A percentile compares a stretch with the other conserved stretches of the same genome.
These are phyloP conservation scores for Dynastes tityus DNA, from an alignment of 2,888 invertebrate genomes.

Conservation along the genomic window DNA sequence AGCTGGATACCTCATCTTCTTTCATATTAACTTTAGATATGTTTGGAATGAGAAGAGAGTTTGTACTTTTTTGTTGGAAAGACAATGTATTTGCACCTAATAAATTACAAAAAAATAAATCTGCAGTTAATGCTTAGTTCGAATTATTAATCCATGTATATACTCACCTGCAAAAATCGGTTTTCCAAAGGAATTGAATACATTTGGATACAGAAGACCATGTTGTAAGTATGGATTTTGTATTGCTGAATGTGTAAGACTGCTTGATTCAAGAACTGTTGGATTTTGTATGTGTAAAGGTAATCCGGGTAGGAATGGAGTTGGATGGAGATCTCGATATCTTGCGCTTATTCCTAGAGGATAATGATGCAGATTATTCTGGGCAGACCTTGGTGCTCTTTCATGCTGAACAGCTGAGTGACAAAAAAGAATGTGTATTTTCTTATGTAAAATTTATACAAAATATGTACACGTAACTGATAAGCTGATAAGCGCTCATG, in stretches of 20 bases:
- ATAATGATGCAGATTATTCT: constrained; percentile 64
- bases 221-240: constrained; percentile 64
- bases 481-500: no score
- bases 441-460: no score
- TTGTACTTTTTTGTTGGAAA: constrained; percentile 41
- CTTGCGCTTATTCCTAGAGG: constrained; percentile 62
- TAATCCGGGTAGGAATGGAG: constrained; percentile 61
- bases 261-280: constrained; percentile 46
- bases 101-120: background rate
- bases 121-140: background rate
- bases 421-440: background rate
- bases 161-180: constrained; percentile 56
- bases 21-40: constrained; percentile 66
- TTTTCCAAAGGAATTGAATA: constrained; percentile 68
- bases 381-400: constrained; percentile 81
- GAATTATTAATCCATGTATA: background rate
- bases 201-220: constrained; percentile 67
- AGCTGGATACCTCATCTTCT: constrained; percentile 85
- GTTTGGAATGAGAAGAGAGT: constrained; percentile 26
- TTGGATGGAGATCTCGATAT: constrained; percentile 62
- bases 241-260: constrained; percentile 49
- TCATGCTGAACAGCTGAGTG: constrained; percentile 92
- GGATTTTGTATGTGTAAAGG: constrained; percentile 64
- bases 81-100: constrained; percentile 31
- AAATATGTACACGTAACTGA: no score